Evolutionary conservation across 2,113 vertebrate genomes (phyloP), one percentile per base, ranked within the genome.

Genomic region (Tretioscincus oriximinensis): DNA sequence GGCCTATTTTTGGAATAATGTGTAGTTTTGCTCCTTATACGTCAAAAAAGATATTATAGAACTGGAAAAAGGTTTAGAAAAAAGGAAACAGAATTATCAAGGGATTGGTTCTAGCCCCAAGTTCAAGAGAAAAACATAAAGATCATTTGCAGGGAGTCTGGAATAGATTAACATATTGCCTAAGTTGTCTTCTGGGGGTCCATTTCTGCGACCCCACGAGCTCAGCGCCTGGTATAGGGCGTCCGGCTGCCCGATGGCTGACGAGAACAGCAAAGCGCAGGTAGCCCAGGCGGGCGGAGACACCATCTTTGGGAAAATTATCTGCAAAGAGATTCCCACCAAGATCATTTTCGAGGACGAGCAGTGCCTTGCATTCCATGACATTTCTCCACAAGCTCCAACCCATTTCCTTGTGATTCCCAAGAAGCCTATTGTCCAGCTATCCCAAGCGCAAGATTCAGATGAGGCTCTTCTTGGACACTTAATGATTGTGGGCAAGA

Each of bases 391-490:
- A 35, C 98, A 99, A 94, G 98, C 98, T 76, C 98, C 98, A 68
- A 97, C 94, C 26, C 98, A 99, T 92, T 97, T 99, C 90, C 93
- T 99, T 41, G 97, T 99, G 22, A 95, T 99, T 78, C 98, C 98
- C 5, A 98, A 96, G 93, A 99, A 99, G 87, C 94, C 95, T 45
- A 97, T 99, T 81, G 64, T 95, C 69, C 95, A 96, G 35, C 93
- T 99, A 79, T 98, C 98, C 31, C 93, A 95, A 90, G 97, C 93
- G 5, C 95, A 97, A 84, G 97, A 98, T 1, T 78, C 88, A 12
- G 98, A 99, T 93, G 96, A 96, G 87, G 94, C 91, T 78, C 94
- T 99, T 90, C 96, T 99, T 80, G 98, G 98, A 70, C 98, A 99
- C 93, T 87, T 99, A 95, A 96, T 99, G 96, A 92, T 99, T 41